Conservation (phyloP, 2,888 invertebrate species). For the Protula sp. region DNA sequence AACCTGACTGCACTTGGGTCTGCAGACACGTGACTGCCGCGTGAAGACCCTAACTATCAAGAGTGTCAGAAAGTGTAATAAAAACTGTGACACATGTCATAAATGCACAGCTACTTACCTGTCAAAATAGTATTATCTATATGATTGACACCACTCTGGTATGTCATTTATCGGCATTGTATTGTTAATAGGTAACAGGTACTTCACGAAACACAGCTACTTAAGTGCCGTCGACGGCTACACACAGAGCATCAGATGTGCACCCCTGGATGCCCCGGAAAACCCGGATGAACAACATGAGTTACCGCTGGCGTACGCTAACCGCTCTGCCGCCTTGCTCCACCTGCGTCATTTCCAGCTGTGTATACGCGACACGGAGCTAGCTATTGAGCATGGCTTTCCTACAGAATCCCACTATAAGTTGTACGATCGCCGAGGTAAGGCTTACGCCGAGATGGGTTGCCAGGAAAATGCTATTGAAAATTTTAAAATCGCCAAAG, state of each 20-base stretch:
- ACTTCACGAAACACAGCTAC: slow-evolving; percentile 22
- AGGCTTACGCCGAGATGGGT: slow-evolving; percentile 62
- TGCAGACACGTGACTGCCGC: no score
- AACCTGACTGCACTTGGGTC: no score
- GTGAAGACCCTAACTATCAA: no score
- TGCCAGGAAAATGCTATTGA: slow-evolving; percentile 52
- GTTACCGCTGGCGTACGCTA: slow-evolving; percentile 21
- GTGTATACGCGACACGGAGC: slow-evolving; percentile 40
- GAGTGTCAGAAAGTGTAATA: no score
- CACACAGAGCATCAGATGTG: slow-evolving; percentile 12
- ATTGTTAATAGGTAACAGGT: slow-evolving; percentile 24
- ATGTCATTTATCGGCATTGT: no score
- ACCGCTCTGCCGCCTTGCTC: slow-evolving; percentile 42
- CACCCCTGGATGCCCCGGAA: slow-evolving; percentile 8
- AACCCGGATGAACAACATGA: slow-evolving; percentile 5
- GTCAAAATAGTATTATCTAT: no score
- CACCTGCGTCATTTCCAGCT: slow-evolving; percentile 37
- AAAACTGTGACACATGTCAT: no score
- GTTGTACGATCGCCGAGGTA: slow-evolving; percentile 63
- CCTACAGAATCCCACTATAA: slow-evolving; percentile 64
- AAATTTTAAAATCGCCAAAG: slow-evolving; percentile 32
- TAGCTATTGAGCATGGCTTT: slow-evolving; percentile 58
- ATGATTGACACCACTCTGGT: no score
- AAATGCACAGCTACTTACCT: no score
- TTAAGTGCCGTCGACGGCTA: slow-evolving; percentile 20